These are phyloP conservation scores for Hoplodrina blanda DNA, from an alignment of 2,888 invertebrate species.

Conservation along the genomic window DNA sequence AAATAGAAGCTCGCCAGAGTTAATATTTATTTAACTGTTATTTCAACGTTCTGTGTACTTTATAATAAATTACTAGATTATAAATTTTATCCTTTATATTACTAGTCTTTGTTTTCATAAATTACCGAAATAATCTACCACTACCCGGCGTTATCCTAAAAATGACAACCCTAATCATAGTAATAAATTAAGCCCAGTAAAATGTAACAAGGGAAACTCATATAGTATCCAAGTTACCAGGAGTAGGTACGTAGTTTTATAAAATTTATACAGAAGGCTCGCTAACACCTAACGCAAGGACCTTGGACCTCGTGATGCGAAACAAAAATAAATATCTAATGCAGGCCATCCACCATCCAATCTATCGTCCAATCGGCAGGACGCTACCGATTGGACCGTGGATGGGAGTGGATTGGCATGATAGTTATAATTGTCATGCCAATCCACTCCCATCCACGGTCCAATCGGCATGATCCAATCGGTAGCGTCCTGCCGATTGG, in stretches of 20 bases:
- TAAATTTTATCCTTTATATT: slow-evolving; percentile 15
- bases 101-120: slow-evolving; percentile 41
- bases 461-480: no score
- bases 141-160: slow-evolving; percentile 34
- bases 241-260: slow-evolving; percentile 18
- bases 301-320: neutral
- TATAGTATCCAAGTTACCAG: slow-evolving; percentile 38
- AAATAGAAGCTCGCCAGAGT: slow-evolving; percentile 31
- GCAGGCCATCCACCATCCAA: no score
- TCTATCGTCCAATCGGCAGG: no score
- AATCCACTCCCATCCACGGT: no score
- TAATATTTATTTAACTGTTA: slow-evolving; percentile 43
- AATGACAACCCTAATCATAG: slow-evolving; percentile 56
- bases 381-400: no score
- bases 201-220: slow-evolving; percentile 52
- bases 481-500: no score
- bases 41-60: slow-evolving; percentile 25
- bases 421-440: no score
- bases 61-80: slow-evolving; percentile 33
- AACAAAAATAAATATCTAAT: no score
- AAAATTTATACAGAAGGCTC: neutral
- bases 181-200: slow-evolving; percentile 54
- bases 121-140: slow-evolving; percentile 35
- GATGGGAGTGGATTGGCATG: no score
- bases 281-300: neutral